phyloP scores from a whole-genome alignment of 1,140 invertebrate species.

The Cyclina sinensis region DNA sequence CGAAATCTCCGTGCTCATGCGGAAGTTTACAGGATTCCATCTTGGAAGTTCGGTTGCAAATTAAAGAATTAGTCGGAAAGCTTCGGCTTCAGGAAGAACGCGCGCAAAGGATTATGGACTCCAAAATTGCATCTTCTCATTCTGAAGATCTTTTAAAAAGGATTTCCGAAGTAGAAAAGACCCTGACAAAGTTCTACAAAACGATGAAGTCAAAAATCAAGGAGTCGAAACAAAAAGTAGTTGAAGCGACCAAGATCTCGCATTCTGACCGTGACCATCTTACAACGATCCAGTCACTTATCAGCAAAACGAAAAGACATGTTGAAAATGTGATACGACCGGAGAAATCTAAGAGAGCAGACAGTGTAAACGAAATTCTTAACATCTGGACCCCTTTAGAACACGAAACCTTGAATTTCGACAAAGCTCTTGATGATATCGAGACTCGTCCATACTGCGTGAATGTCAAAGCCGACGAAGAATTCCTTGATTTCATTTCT shows the following conservation, averaged over 20 bases:
- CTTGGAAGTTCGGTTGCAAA: conserved; percentile 64
- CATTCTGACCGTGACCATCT: conserved; percentile 44
- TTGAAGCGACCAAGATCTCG: conserved; percentile 59
- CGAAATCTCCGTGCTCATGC: conserved; percentile 56
- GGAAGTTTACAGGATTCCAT: conserved; percentile 66
- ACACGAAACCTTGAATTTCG: conserved; percentile 59
- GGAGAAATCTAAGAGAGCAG: conserved; percentile 51
- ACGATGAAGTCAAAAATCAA: conserved; percentile 58
- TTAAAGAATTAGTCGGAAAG: conserved; percentile 65
- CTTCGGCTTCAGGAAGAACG: conserved; percentile 59
- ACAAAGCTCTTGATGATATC: conserved; percentile 54
- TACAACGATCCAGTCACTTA: conserved; percentile 31
- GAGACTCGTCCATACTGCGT: conserved; percentile 55
- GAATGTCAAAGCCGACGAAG: conserved; percentile 43
- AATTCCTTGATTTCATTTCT: conserved; percentile 62
- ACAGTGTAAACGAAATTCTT: conserved; percentile 53
- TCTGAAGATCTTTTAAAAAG: conserved; percentile 52
- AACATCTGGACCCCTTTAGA: conserved; percentile 63
- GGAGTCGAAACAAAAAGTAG: conserved; percentile 59
- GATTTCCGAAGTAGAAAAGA: conserved; percentile 63
- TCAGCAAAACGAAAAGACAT: conserved; percentile 52
- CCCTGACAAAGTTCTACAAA: conserved; percentile 56
- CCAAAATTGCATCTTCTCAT: conserved; percentile 39
- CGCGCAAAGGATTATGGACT: conserved; percentile 57
- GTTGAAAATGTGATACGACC: conserved; percentile 60